Evolutionary conservation across 2,113 vertebrate species (phyloP).

Genomic region (Hemicordylus capensis): DNA sequence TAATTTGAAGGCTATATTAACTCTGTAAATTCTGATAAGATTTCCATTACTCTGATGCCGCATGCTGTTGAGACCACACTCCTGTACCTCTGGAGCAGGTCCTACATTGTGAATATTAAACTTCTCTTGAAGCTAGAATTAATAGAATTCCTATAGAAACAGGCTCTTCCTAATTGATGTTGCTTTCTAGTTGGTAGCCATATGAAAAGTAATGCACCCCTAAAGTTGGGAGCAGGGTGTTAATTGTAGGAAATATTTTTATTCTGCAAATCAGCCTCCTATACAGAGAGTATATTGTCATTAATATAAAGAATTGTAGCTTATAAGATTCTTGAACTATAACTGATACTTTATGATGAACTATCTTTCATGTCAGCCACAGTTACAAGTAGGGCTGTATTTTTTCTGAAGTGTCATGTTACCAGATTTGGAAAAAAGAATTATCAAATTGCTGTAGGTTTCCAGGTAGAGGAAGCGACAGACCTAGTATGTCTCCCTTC

Average conservation of each 20-base stretch:
- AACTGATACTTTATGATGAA: too few species aligned
- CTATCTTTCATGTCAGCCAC: too few species aligned
- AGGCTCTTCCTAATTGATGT: neutral
- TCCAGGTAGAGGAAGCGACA: neutral
- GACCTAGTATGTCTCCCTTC: neutral
- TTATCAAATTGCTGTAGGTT: too few species aligned
- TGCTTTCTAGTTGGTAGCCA: neutral
- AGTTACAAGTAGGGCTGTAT: neutral
- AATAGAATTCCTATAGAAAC: neutral
- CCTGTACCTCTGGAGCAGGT: neutral
- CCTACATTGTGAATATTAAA: neutral
- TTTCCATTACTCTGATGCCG: neutral
- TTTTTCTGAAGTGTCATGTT: too few species aligned
- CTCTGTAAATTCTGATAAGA: neutral
- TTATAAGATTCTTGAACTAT: too few species aligned
- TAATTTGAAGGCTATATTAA: neutral
- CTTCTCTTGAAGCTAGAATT: neutral
- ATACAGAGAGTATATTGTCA: too few species aligned
- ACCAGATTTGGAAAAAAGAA: too few species aligned
- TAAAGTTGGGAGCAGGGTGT: too few species aligned
- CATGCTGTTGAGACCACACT: neutral
- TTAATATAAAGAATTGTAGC: too few species aligned
- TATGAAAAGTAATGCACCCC: neutral
- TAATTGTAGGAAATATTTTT: too few species aligned
- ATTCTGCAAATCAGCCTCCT: too few species aligned